A percentile compares a stretch with the other conserved stretches of the same genome.
phyloP scores from a whole-genome alignment of 2,888 invertebrate genomes.

The Diogma glabrata region DNA sequence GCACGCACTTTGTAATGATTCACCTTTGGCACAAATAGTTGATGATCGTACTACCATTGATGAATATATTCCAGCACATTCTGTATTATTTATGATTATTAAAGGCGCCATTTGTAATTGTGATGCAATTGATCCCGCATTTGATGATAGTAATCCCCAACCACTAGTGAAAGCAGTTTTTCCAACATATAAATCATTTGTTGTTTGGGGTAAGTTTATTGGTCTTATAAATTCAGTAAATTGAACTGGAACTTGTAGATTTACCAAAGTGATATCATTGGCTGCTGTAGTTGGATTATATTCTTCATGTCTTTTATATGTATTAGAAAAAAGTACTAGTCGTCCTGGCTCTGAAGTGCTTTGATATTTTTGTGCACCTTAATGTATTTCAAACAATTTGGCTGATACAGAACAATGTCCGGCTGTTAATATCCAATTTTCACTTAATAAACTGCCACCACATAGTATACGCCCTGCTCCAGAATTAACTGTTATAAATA shows the following conservation, averaged over 20 bases:
- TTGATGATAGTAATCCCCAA: constrained; percentile 25
- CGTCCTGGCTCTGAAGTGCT: constrained; percentile 26
- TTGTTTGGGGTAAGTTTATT: constrained; percentile 24
- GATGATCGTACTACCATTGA: constrained; percentile 26
- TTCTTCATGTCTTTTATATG: constrained; percentile 30
- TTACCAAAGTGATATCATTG: constrained; percentile 33
- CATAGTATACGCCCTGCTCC: constrained; percentile 28
- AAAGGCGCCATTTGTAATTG: constrained; percentile 34
- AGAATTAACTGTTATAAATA: neutral
- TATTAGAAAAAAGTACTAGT: constrained; percentile 26
- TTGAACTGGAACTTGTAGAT: constrained; percentile 26
- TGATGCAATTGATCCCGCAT: constrained; percentile 23
- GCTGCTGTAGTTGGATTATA: constrained; percentile 30
- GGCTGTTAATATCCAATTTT: constrained; percentile 33
- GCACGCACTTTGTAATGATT: constrained; percentile 31
- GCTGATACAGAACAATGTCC: constrained; percentile 28
- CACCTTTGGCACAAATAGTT: constrained; percentile 32
- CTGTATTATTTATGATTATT: constrained; percentile 29
- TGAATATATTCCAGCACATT: constrained; percentile 29
- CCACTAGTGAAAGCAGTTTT: constrained; percentile 31
- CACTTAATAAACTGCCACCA: constrained; percentile 32
- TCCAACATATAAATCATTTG: constrained; percentile 24
- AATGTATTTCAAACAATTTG: constrained; percentile 25
- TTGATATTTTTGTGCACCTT: constrained; percentile 31
- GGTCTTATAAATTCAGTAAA: constrained; percentile 30